A percentile compares a stretch with the other conserved stretches of the same genome.
These are phyloP conservation scores for Otus scops DNA, from an alignment of 2,797 vertebrate genomes.

Conservation along the genomic window DNA sequence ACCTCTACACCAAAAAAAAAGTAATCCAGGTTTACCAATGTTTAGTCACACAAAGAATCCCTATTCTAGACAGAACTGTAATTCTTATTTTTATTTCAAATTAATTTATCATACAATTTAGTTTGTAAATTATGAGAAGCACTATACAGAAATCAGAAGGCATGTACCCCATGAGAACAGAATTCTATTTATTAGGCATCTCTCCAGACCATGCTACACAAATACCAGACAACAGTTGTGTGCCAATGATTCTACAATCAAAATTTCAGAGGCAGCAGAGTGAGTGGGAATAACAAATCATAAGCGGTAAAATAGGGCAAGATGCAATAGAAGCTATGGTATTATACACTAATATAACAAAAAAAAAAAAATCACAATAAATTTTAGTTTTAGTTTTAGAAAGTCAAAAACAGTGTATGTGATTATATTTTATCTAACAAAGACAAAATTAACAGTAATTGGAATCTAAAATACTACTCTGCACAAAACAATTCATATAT, in stretches of 20 bases:
- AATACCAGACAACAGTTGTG: neutral
- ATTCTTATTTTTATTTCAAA: neutral
- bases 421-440: neutral
- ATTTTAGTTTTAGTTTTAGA: neutral
- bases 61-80: neutral
- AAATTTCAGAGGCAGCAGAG: neutral
- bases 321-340: neutral
- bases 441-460: neutral
- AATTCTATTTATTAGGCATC: neutral
- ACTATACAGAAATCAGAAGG: neutral
- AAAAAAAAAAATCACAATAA: neutral
- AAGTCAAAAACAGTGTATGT: neutral
- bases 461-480: neutral
- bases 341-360: neutral
- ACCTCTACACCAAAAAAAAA: neutral
- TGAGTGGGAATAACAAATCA: neutral
- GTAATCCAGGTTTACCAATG: neutral
- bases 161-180: accelerated
- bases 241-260: neutral
- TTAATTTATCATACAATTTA: neutral
- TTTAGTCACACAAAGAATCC: neutral
- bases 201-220: neutral
- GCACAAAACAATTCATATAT: neutral
- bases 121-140: neutral
- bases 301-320: neutral